Percentiles rank a stretch among this genome's conserved stretches.
Conservation (phyloP, 2,888 invertebrate genomes). For the Sesamia inferens region DNA sequence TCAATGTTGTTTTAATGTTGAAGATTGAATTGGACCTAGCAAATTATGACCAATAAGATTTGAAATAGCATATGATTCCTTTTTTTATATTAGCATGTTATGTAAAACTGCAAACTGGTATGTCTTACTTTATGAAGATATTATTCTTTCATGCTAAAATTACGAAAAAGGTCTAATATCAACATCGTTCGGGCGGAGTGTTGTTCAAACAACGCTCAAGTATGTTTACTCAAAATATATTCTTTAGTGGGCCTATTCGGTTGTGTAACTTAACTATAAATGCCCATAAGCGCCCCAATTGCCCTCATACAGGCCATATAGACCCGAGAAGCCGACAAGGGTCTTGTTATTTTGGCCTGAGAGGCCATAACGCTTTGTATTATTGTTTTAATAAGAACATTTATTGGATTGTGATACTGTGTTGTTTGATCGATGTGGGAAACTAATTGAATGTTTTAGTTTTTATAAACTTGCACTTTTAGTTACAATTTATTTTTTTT, state of each 20-base stretch:
- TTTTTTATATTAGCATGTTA: constrained; percentile 20
- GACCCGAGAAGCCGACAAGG: constrained; percentile 71
- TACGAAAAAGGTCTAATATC: constrained; percentile 69
- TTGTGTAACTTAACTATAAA: constrained; percentile 78
- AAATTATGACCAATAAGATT: constrained; percentile 17
- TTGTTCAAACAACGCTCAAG: constrained; percentile 80
- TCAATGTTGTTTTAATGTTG: too few relatives aligned
- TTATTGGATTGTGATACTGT: constrained; percentile 74
- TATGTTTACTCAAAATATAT: constrained; percentile 87
- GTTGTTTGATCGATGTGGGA: constrained; percentile 86
- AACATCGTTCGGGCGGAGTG: constrained; percentile 69
- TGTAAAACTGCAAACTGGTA: constrained; percentile 23
- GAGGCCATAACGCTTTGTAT: constrained; percentile 71
- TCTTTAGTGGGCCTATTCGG: constrained; percentile 77
- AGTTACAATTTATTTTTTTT: neutral
- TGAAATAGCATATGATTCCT: neutral
- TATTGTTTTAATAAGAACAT: constrained; percentile 83
- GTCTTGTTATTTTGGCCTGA: constrained; percentile 73
- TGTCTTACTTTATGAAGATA: constrained; percentile 20
- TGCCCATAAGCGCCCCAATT: constrained; percentile 80
- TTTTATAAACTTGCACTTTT: constrained; percentile 14
- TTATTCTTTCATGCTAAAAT: constrained; percentile 31
- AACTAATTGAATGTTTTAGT: constrained; percentile 35
- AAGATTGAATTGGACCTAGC: too few relatives aligned
- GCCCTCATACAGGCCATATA: constrained; percentile 73